phyloP scores from a whole-genome alignment of 2,797 vertebrate genomes.

The Epinephelus awoara region DNA sequence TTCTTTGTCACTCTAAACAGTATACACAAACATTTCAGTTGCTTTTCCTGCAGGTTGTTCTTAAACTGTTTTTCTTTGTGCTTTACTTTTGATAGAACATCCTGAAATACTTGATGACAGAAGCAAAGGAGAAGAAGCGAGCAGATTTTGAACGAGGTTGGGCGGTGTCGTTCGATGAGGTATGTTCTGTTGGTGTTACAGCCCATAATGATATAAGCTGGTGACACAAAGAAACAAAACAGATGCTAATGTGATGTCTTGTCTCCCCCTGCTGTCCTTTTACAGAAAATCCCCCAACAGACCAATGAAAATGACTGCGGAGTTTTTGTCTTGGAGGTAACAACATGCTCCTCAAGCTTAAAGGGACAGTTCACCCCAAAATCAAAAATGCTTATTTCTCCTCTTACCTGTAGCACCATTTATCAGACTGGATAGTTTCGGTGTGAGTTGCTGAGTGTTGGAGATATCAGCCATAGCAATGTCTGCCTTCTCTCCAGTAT shows the following conservation, averaged over 20 bases:
- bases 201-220: background rate
- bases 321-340: constrained; percentile 97
- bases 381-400: too few relatives aligned
- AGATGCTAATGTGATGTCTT: constrained; percentile 20
- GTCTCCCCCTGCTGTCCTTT: constrained; percentile 54
- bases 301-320: constrained; percentile 99
- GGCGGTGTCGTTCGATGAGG: constrained; percentile 93
- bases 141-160: constrained; percentile 92
- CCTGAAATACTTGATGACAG: constrained; percentile 94
- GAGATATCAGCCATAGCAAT: too few relatives aligned
- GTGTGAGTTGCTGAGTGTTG: too few relatives aligned
- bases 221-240: background rate
- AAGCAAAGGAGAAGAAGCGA: constrained; percentile 95
- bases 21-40: background rate
- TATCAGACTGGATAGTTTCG: too few relatives aligned
- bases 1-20: too few relatives aligned
- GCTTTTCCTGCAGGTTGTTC: background rate
- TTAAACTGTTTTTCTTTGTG: background rate
- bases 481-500: too few relatives aligned
- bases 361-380: too few relatives aligned
- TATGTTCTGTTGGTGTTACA: constrained; percentile 12
- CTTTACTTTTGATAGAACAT: constrained; percentile 88
- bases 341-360: background rate
- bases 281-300: constrained; percentile 95
- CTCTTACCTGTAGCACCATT: too few relatives aligned